phyloP scores from a whole-genome alignment of 2,113 vertebrate genomes.

The Megaleporinus macrocephalus region DNA sequence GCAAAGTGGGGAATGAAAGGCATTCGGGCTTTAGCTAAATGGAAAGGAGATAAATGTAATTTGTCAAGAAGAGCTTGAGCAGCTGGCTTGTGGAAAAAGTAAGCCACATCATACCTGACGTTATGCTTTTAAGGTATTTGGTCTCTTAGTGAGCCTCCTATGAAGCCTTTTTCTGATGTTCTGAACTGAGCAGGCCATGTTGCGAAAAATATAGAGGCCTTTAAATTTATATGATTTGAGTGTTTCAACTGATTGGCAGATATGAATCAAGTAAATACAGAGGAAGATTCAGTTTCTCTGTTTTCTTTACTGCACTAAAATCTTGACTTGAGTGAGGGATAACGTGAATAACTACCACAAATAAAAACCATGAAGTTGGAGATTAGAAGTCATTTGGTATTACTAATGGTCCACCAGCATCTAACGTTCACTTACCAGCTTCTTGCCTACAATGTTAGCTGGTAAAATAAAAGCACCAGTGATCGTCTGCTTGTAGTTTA shows the following conservation, averaged over 20 bases:
- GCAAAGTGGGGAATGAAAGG: conserved; percentile 38
- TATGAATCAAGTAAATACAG: too few species aligned
- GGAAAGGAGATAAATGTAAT: conserved; percentile 46
- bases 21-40: conserved; percentile 43
- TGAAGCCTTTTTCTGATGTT: background rate
- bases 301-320: too few species aligned
- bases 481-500: background rate
- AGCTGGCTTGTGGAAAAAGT: conserved; percentile 35
- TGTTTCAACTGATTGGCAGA: too few species aligned
- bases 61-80: conserved; percentile 45
- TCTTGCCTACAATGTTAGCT: background rate
- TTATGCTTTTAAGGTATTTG: conserved; percentile 32
- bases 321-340: too few species aligned
- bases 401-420: background rate
- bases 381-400: background rate
- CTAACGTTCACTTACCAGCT: background rate
- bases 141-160: background rate
- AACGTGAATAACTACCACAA: conserved; percentile 3
- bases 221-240: too few species aligned
- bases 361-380: conserved; percentile 36
- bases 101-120: conserved; percentile 27
- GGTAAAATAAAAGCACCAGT: background rate
- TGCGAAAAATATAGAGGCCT: too few species aligned
- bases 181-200: conserved; percentile 11
- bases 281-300: too few species aligned